Conservation (phyloP, 2,888 invertebrate species). For the Lucinisca nassula region DNA sequence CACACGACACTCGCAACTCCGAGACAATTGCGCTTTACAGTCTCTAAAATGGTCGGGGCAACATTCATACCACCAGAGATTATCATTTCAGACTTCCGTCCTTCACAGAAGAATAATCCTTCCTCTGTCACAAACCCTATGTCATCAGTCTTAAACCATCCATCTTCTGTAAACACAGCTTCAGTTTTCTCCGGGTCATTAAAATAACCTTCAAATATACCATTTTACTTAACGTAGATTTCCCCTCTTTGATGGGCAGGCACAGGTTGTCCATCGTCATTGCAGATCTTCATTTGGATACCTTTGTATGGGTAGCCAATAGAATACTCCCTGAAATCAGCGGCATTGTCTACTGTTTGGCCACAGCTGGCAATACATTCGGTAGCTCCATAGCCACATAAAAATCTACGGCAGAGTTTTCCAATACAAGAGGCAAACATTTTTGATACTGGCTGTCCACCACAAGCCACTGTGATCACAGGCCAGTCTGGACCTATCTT, state of each 20-base stretch:
- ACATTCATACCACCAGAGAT: neutral
- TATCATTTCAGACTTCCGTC: conserved; percentile 1
- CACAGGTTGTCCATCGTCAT: neutral
- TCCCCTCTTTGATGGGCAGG: neutral
- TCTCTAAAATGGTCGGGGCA: neutral
- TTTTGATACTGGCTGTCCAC: neutral
- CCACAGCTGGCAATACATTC: neutral
- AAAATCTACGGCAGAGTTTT: neutral
- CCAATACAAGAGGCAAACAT: neutral
- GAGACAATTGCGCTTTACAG: too few relatives aligned
- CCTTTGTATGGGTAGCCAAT: neutral
- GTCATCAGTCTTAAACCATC: conserved; percentile 12
- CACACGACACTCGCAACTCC: too few relatives aligned
- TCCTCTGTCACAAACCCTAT: neutral
- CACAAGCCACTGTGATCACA: neutral
- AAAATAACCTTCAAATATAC: neutral
- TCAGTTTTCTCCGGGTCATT: neutral
- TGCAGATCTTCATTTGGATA: neutral
- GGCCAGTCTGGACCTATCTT: neutral
- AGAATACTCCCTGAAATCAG: neutral
- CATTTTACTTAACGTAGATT: neutral
- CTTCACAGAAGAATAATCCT: neutral
- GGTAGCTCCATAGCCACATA: neutral
- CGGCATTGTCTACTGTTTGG: neutral
- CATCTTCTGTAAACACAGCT: neutral